Base-by-base conservation (phyloP, 23 tunicate genomes). In the Ascidia mentula region DNA sequence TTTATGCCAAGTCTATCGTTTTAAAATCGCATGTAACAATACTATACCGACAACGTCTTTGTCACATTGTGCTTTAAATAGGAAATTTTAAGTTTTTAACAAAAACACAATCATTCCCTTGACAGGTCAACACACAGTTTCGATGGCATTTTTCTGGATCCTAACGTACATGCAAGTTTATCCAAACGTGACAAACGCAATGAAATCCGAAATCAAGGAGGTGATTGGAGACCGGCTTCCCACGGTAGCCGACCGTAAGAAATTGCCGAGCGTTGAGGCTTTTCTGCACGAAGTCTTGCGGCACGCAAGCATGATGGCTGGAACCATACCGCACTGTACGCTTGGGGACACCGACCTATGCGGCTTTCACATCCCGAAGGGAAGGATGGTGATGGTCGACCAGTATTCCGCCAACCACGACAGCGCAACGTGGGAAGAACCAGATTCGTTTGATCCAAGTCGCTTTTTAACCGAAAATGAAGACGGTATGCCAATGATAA, bases 351-450 rank as follows among this genome's bases (percentile, higher is more conserved):
- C 82, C 13, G 60, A 61, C 6, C 60, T 84, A 31, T 36, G 60
- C 38, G 88, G 82, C 0, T 84, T 77, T 40, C 38, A 37, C 38
- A 46, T 84, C 15, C 82, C 82, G 59, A 32, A 77, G 69, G 74
- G 42, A 82, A 84, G 76, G 38, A 76, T 84, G 88, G 82, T 85
- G 33, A 80, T 85, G 69, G 59, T 85, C 18, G 80, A 79, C 72
- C 89, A 85, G 38, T 85, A 85, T 69, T 38, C 89, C 9, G 73
- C 69, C 13, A 85, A 85, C 60, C 77, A 73, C 0, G 89, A 85
- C 72, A 32, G 34, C 8, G 39, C 35, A 36, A 59, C 59, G 24
- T 85, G 89, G 89, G 53, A 72, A 0, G 53, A 85, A 30, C 89
- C 89, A 20, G 83, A 85, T 9, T 18, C 60, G 9, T 85, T 85